phyloP scores from a whole-genome alignment of 1,140 invertebrate species.

The Solen grandis region DNA sequence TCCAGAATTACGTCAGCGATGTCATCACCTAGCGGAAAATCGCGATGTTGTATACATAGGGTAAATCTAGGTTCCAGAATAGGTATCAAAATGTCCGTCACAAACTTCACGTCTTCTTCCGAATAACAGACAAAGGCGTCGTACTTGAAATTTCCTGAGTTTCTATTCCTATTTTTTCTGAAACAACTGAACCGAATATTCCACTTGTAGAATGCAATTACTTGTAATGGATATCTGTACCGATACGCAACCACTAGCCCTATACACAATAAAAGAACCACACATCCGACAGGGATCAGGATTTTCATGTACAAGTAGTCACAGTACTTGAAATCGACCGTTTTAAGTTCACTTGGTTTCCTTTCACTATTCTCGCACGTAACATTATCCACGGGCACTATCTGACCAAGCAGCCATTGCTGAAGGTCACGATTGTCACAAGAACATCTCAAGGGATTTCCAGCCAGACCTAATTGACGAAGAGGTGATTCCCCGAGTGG shows the following conservation, averaged over 20 bases:
- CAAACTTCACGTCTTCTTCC: conserved; percentile 25
- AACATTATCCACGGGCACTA: neutral
- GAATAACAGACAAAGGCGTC: conserved; percentile 41
- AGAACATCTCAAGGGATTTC: conserved; percentile 17
- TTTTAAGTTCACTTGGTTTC: neutral
- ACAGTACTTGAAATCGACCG: neutral
- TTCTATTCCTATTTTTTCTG: neutral
- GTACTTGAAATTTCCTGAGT: neutral
- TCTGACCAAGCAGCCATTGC: neutral
- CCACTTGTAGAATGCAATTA: conserved; percentile 46
- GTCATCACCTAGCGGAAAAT: conserved; percentile 36
- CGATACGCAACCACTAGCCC: neutral
- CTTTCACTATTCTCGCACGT: neutral
- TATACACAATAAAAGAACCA: neutral
- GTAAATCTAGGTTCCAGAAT: conserved; percentile 26
- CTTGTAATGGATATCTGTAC: conserved; percentile 32
- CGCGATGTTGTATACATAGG: conserved; percentile 32
- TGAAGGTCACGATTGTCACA: conserved; percentile 13
- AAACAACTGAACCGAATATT: conserved; percentile 8
- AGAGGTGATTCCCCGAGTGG: neutral
- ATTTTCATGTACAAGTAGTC: neutral
- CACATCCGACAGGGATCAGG: neutral
- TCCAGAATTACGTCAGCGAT: conserved; percentile 43
- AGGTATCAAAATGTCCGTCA: conserved; percentile 1
- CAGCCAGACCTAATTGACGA: neutral